phyloP scores from a whole-genome alignment of 2,888 invertebrate genomes.

The Panzeria rudis region DNA sequence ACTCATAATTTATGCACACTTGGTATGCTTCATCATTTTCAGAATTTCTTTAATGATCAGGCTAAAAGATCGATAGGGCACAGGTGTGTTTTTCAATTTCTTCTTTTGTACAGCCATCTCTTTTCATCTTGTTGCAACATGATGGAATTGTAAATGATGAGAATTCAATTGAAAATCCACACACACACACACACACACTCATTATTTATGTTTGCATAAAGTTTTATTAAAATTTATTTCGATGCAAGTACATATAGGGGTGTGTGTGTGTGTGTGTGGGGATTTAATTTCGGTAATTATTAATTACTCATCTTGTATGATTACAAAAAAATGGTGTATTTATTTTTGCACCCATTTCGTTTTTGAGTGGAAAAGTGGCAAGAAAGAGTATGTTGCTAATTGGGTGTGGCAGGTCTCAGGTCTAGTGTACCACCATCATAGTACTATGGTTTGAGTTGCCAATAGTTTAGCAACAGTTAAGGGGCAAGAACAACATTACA shows the following conservation, averaged over 20 bases:
- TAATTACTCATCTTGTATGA: slow-evolving; percentile 75
- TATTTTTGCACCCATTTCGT: slow-evolving; percentile 45
- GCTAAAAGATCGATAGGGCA: slow-evolving; percentile 73
- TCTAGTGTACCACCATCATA: neutral
- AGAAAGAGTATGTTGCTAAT: slow-evolving; percentile 49
- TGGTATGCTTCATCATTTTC: slow-evolving; percentile 63
- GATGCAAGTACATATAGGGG: too few species aligned
- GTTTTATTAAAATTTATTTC: too few species aligned
- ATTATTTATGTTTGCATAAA: too few species aligned
- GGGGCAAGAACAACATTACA: slow-evolving; percentile 55
- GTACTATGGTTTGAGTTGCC: slow-evolving; percentile 29
- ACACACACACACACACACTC: slow-evolving; percentile 33
- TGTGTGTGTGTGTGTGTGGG: slow-evolving; percentile 72
- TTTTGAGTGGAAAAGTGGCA: slow-evolving; percentile 53
- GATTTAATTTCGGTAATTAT: slow-evolving; percentile 50
- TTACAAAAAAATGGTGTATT: slow-evolving; percentile 60
- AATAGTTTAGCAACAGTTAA: slow-evolving; percentile 50
- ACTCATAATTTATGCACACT: slow-evolving; percentile 67
- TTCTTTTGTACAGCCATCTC: slow-evolving; percentile 14
- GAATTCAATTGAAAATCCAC: slow-evolving; percentile 61
- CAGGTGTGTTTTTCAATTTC: slow-evolving; percentile 71
- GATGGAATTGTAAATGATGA: slow-evolving; percentile 63
- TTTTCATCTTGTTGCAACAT: slow-evolving; percentile 18
- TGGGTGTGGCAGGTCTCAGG: slow-evolving; percentile 47
- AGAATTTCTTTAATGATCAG: slow-evolving; percentile 60